These are phyloP conservation scores for Tretioscincus oriximinensis DNA, from an alignment of 2,113 vertebrate genomes.

Conservation along the genomic window DNA sequence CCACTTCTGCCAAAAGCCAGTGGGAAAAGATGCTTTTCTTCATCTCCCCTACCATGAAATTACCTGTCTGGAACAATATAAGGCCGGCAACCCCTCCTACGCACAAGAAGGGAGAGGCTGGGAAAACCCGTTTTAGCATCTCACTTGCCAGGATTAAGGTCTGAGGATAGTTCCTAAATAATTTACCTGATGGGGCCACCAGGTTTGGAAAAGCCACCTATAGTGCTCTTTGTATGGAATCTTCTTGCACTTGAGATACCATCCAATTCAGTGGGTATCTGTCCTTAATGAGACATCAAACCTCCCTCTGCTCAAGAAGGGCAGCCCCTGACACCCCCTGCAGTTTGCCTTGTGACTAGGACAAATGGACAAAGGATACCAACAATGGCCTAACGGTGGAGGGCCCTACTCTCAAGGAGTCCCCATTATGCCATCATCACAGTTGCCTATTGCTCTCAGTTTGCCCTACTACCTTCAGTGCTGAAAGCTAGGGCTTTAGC, in stretches of 20 bases:
- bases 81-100: background rate
- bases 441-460: background rate
- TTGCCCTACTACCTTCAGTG: background rate
- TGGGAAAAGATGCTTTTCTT: background rate
- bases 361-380: background rate
- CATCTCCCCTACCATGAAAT: background rate
- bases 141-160: too few species aligned
- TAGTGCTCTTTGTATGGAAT: background rate
- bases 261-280: too few species aligned
- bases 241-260: background rate
- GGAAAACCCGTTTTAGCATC: background rate
- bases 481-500: background rate
- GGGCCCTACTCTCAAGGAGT: background rate
- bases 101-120: background rate
- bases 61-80: background rate
- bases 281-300: background rate
- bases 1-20: too few species aligned
- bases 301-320: background rate
- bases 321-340: background rate
- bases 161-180: background rate
- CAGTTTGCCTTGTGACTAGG: background rate
- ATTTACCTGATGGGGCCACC: background rate
- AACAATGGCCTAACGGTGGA: fast-evolving
- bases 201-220: background rate
- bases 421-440: background rate